Evolutionary conservation across 2,888 invertebrate species (phyloP), one percentile per base, ranked within the genome.

Genomic region (Napeogenes inachia): DNA sequence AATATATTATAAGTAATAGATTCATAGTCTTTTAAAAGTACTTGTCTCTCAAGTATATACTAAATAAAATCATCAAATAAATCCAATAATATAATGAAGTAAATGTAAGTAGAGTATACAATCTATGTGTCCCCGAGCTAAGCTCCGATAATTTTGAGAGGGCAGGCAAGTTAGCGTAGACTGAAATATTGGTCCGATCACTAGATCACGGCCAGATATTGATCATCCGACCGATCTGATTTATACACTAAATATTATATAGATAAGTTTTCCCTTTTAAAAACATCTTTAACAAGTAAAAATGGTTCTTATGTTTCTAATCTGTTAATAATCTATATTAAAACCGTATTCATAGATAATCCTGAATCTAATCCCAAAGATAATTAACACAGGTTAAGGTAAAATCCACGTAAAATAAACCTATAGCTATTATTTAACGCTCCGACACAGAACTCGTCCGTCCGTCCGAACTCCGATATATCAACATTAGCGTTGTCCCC

Each of bases 401-500:
- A 21, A 21, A 47, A 13, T n/a, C 47, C 13, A 47, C 13, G 47
- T 47, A 21, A 8, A 30, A 30, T 50, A 42, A 42, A 30, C 30
- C 50, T 50, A 50, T 30, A 66, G 70, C 69, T 70, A 70, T 73
- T 72, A 73, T 71, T 71, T 72, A 86, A 84, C 88, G 81, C 82
- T 81, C 82, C 75, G 69, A 73, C 71, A 70, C 74, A 75, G 75
- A 73, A 78, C 75, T 78, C 73, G 76, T 69, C 81, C 79, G 87
- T 87, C 85, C 82, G 82, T 87, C 87, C 82, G 80, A 78, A 81
- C 82, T 79, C 81, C 89, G 88, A 89, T 89, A 87, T 88, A 89
- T 89, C 89, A 86, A 88, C 89, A 89, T 89, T 89, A 89, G 85
- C 76, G 78, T 70, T 81, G 86, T 86, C 86, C 85, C 84, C 81